Percentiles rank a stretch among this genome's conserved stretches.
These are phyloP conservation scores for Origma solitaria DNA, from an alignment of 2,113 vertebrate genomes.

Conservation along the genomic window DNA sequence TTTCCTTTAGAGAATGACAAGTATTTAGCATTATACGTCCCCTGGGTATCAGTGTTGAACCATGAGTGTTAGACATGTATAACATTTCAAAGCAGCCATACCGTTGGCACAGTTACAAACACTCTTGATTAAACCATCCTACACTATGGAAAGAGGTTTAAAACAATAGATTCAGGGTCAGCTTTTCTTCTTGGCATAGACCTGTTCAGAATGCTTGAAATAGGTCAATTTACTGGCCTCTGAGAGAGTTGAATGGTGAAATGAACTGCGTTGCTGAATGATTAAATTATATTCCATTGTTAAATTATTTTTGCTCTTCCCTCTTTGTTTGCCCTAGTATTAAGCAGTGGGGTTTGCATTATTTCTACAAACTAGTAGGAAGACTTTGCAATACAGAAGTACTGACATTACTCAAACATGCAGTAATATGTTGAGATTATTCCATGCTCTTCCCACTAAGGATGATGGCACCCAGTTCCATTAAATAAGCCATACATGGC, in stretches of 20 bases:
- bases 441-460: not conserved
- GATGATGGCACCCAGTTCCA: not conserved
- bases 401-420: not conserved
- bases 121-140: not conserved
- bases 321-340: not conserved
- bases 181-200: not conserved
- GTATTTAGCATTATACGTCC: not conserved
- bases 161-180: not conserved
- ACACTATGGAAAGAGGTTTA: not conserved
- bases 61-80: not conserved
- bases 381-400: not conserved
- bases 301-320: not conserved
- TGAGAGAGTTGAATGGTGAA: not conserved
- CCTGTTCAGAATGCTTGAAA: not conserved
- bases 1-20: slow-evolving; percentile 4
- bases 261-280: not conserved
- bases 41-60: not conserved
- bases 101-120: not conserved
- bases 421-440: not conserved
- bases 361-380: not conserved
- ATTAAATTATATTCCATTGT: not conserved
- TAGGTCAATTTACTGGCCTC: not conserved
- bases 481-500: not conserved
- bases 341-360: not conserved
- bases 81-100: not conserved